Conservation (phyloP, 2,797 vertebrate species). For the Peromyscus attwateri region DNA sequence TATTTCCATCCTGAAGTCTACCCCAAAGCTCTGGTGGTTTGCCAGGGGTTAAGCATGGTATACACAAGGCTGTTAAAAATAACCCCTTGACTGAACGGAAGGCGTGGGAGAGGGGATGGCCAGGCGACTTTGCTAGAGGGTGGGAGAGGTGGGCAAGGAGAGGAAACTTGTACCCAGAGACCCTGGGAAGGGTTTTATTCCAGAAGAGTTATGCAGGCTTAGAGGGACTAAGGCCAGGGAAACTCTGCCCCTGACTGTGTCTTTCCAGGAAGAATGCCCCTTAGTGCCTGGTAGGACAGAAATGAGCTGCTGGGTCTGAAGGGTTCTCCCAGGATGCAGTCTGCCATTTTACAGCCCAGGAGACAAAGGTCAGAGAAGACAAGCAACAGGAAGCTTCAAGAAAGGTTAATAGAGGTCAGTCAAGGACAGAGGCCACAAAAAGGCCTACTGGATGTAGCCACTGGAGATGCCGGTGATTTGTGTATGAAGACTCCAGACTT, state of each 20-base stretch:
- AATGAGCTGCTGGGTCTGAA: slow-evolving; percentile 62
- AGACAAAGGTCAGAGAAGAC: slow-evolving; percentile 66
- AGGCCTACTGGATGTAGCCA: slow-evolving; percentile 61
- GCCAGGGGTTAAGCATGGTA: slow-evolving; percentile 73
- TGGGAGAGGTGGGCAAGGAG: slow-evolving; percentile 25
- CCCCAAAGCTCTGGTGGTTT: slow-evolving; percentile 74
- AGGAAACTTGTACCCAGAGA: slow-evolving; percentile 55
- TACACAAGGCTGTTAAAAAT: slow-evolving; percentile 80
- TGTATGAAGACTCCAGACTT: slow-evolving; percentile 60
- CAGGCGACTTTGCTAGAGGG: slow-evolving; percentile 24
- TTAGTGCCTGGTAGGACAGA: background rate
- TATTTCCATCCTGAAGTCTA: slow-evolving; percentile 78
- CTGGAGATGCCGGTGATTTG: slow-evolving; percentile 32
- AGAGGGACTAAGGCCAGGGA: slow-evolving; percentile 42
- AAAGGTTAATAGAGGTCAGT: slow-evolving; percentile 46
- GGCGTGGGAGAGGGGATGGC: slow-evolving; percentile 70
- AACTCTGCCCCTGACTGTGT: background rate
- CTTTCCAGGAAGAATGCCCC: slow-evolving; percentile 37
- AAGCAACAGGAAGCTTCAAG: slow-evolving; percentile 62
- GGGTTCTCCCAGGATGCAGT: slow-evolving; percentile 68
- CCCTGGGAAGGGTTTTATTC: slow-evolving; percentile 74
- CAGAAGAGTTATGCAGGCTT: slow-evolving; percentile 52
- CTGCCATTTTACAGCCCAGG: slow-evolving; percentile 65
- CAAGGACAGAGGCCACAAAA: slow-evolving; percentile 53
- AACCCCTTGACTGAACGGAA: slow-evolving; percentile 73